These are phyloP conservation scores for Tubulanus polymorphus DNA, from an alignment of 2,888 invertebrate genomes.

Conservation along the genomic window DNA sequence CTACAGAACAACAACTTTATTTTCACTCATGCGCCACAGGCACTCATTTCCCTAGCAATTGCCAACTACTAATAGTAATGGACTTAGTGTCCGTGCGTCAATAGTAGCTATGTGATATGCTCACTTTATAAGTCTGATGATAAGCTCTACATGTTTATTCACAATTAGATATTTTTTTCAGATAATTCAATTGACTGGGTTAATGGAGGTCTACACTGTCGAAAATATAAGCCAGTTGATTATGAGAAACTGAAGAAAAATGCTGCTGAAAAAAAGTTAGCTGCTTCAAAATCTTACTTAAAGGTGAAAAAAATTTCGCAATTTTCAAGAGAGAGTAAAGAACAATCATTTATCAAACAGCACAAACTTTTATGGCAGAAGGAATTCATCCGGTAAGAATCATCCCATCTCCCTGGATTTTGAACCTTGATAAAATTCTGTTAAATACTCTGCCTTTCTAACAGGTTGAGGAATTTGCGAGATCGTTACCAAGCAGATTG, in stretches of 20 bases:
- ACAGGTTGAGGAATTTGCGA: conserved; percentile 31
- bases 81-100: too few species aligned
- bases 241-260: conserved; percentile 37
- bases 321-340: conserved; percentile 39
- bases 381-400: conserved; percentile 30
- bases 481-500: conserved; percentile 34
- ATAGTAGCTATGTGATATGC: too few species aligned
- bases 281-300: conserved; percentile 34
- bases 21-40: too few species aligned
- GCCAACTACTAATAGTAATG: too few species aligned
- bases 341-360: conserved; percentile 42
- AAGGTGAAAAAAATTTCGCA: conserved; percentile 47
- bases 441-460: neutral
- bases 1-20: too few species aligned
- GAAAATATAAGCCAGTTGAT: conserved; percentile 42
- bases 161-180: conserved; percentile 15
- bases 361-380: conserved; percentile 48
- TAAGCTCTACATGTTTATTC: neutral
- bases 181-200: conserved; percentile 31
- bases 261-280: conserved; percentile 39
- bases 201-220: conserved; percentile 37
- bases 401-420: neutral
- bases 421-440: neutral
- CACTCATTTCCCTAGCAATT: too few species aligned
- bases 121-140: neutral